A percentile compares a stretch with the other conserved stretches of the same genome.
Conservation (phyloP, 1,140 invertebrate genomes). For the Aricia agestis region DNA sequence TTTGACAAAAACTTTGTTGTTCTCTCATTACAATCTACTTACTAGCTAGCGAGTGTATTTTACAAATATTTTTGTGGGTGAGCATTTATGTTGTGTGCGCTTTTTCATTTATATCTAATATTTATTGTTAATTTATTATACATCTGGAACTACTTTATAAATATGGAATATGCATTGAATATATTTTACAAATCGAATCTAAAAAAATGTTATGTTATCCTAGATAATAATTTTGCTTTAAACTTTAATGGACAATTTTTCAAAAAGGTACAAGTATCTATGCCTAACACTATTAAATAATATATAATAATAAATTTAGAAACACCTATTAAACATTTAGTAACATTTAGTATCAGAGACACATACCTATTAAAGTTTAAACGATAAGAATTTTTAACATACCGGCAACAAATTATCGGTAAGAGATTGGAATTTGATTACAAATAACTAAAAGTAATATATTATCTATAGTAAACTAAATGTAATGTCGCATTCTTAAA, state of each 20-base stretch:
- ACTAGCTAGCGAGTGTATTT: not conserved
- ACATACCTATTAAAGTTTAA: not conserved
- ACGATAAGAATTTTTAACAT: not conserved
- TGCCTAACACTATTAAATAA: slow-evolving; percentile 7
- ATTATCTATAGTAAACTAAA: too few species aligned
- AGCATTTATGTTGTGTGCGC: slow-evolving; percentile 6
- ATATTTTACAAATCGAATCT: slow-evolving; percentile 14
- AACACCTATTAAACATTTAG: slow-evolving; percentile 16
- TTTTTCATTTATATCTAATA: slow-evolving; percentile 5
- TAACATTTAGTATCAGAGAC: not conserved
- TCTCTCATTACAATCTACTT: not conserved
- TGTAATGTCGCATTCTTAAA: too few species aligned
- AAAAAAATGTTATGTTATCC: not conserved
- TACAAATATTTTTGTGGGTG: slow-evolving; percentile 2
- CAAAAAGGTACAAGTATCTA: slow-evolving; percentile 8
- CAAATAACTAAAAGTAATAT: too few species aligned
- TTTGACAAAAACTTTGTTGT: not conserved
- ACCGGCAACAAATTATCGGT: not conserved
- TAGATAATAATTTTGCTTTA: slow-evolving; percentile 9
- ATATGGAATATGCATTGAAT: not conserved
- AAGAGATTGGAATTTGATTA: not conserved
- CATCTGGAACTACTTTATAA: slow-evolving; percentile 2
- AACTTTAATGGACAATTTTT: slow-evolving; percentile 12
- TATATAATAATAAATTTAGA: slow-evolving; percentile 14
- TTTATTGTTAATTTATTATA: not conserved